These are phyloP conservation scores for Amyelois transitella DNA, from an alignment of 1,140 invertebrate species.

Conservation along the genomic window DNA sequence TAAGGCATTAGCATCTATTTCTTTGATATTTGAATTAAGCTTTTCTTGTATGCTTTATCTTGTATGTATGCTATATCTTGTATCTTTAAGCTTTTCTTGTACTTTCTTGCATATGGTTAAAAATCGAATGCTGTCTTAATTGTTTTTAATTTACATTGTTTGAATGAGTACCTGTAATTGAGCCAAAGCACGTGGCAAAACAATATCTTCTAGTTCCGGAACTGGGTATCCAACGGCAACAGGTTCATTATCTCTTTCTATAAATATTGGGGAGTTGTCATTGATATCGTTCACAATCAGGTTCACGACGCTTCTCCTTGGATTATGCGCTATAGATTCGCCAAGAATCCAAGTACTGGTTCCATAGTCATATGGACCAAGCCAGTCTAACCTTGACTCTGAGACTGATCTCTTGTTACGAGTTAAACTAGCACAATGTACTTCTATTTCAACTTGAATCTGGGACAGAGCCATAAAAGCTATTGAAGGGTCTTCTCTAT, in stretches of 20 bases:
- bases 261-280: slow-evolving; percentile 66
- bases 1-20: no score
- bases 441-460: slow-evolving; percentile 57
- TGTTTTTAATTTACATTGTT: neutral
- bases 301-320: slow-evolving; percentile 55
- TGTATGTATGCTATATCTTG: no score
- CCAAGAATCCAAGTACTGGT: slow-evolving; percentile 56
- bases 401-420: neutral
- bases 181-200: slow-evolving; percentile 55
- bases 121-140: no score
- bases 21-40: no score
- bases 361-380: slow-evolving; percentile 48
- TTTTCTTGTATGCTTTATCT: no score
- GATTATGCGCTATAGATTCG: slow-evolving; percentile 47
- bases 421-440: slow-evolving; percentile 26
- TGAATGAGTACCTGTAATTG: slow-evolving; percentile 54
- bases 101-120: no score
- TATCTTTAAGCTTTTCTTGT: no score
- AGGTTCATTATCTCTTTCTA: slow-evolving; percentile 45
- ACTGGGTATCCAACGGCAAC: slow-evolving; percentile 66
- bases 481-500: slow-evolving; percentile 66
- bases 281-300: slow-evolving; percentile 73
- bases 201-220: slow-evolving; percentile 40
- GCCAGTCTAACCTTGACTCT: slow-evolving; percentile 18
- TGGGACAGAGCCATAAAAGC: slow-evolving; percentile 67